Conservation (phyloP, 2,888 invertebrate species). For the Syritta pipiens region DNA sequence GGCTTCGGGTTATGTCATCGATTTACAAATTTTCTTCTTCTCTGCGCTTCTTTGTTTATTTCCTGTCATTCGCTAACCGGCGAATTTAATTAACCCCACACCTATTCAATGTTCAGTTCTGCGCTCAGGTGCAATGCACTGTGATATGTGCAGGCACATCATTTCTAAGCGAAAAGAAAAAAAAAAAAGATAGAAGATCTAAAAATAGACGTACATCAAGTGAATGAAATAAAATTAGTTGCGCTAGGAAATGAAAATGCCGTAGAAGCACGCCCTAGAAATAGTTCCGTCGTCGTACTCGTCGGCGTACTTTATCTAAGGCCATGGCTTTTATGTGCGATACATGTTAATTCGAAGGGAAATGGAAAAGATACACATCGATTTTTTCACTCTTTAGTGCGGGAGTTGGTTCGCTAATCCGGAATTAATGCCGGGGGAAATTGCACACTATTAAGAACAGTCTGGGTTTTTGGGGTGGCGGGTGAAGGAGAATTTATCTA, state of each 20-base stretch:
- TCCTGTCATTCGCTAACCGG: conserved; percentile 38
- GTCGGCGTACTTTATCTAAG: conserved; percentile 47
- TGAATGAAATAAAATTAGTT: conserved; percentile 56
- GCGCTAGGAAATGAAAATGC: conserved; percentile 50
- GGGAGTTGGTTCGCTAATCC: conserved; percentile 42
- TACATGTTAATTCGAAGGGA: conserved; percentile 44
- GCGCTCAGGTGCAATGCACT: conserved; percentile 60
- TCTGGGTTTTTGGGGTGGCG: not conserved
- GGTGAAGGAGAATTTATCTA: conserved; percentile 11
- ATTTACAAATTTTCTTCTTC: conserved; percentile 18
- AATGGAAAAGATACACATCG: conserved; percentile 56
- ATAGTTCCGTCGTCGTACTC: conserved; percentile 16
- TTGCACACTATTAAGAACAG: conserved; percentile 36
- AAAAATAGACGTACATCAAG: conserved; percentile 46
- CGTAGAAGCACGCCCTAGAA: conserved; percentile 56
- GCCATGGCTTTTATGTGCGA: conserved; percentile 49
- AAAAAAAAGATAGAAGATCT: conserved; percentile 10
- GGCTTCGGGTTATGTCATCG: conserved; percentile 59
- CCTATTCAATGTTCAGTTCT: not conserved
- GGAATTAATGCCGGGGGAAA: conserved; percentile 53
- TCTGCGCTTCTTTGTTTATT: conserved; percentile 24
- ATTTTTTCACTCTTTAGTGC: conserved; percentile 10
- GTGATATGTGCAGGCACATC: conserved; percentile 27
- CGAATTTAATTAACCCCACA: conserved; percentile 52
- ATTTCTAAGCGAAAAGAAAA: too few relatives aligned